Percentiles rank a stretch among this genome's conserved stretches.
These are phyloP conservation scores for Pitangus sulphuratus DNA, from an alignment of 2,797 vertebrate species.

Conservation along the genomic window DNA sequence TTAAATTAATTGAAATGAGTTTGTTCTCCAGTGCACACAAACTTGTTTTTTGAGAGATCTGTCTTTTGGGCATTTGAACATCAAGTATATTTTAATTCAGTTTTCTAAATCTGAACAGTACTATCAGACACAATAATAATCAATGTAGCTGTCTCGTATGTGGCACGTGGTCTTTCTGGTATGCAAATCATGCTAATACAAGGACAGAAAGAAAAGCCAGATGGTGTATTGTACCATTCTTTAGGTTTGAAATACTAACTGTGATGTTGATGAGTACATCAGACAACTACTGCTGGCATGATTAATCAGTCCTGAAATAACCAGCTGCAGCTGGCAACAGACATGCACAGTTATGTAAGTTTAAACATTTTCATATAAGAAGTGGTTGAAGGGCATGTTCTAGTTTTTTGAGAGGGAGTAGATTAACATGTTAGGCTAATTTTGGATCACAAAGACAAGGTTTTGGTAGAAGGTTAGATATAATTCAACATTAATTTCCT, in stretches of 20 bases:
- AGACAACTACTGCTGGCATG: background rate
- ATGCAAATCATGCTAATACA: background rate
- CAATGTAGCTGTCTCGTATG: background rate
- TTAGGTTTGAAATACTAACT: background rate
- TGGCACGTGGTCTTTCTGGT: background rate
- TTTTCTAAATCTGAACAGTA: background rate
- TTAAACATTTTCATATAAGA: background rate
- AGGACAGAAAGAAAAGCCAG: background rate
- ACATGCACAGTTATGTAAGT: background rate
- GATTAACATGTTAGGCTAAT: background rate
- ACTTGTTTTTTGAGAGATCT: background rate
- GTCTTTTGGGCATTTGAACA: background rate
- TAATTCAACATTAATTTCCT: background rate
- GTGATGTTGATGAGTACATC: background rate
- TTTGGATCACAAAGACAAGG: background rate
- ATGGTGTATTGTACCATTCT: background rate
- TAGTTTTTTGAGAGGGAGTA: rapidly evolving
- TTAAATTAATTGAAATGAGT: background rate
- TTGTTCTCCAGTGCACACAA: background rate
- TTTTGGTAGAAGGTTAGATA: background rate
- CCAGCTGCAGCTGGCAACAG: background rate
- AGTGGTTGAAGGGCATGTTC: background rate
- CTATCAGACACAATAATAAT: background rate
- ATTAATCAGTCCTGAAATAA: conserved; percentile 49
- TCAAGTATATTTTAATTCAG: background rate